A percentile compares a stretch with the other conserved stretches of the same genome.
Conservation (phyloP, 2,113 vertebrate genomes). For the Xenopus tropicalis region DNA sequence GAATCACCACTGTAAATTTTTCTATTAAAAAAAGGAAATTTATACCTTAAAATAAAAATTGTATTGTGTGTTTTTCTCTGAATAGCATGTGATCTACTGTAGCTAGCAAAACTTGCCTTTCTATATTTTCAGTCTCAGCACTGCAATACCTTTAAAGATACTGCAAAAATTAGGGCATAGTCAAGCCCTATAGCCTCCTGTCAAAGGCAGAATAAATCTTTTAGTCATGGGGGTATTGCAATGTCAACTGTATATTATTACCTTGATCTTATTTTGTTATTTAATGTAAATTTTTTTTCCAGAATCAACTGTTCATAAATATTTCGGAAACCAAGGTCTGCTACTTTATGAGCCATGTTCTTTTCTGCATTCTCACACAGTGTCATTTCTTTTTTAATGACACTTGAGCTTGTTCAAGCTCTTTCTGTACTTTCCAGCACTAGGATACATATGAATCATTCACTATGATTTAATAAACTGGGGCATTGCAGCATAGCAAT, state of each 20-base stretch:
- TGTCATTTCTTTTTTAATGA: slow-evolving; percentile 42
- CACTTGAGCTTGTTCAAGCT: slow-evolving; percentile 33
- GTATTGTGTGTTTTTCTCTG: no score
- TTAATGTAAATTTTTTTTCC: slow-evolving; percentile 9
- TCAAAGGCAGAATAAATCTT: slow-evolving; percentile 6
- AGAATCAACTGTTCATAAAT: slow-evolving; percentile 18
- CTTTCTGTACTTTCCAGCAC: slow-evolving; percentile 28
- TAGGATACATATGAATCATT: slow-evolving; percentile 42
- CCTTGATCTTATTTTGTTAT: slow-evolving; percentile 5
- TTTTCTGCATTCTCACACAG: slow-evolving; percentile 25
- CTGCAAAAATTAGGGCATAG: not conserved
- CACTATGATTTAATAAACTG: slow-evolving; percentile 43
- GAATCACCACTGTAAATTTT: no score
- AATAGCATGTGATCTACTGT: no score
- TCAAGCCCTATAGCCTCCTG: not conserved
- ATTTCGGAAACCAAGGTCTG: slow-evolving; percentile 13
- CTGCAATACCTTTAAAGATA: not conserved
- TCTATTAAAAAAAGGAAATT: no score
- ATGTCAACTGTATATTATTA: slow-evolving; percentile 22
- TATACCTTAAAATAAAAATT: no score
- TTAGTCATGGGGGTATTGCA: not conserved
- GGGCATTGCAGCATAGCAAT: slow-evolving; percentile 39
- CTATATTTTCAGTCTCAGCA: no score
- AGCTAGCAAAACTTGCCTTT: no score
- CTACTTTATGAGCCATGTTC: slow-evolving; percentile 32